These are phyloP conservation scores for Chaitophorus viminalis DNA, from an alignment of 2,888 invertebrate genomes.

Conservation along the genomic window DNA sequence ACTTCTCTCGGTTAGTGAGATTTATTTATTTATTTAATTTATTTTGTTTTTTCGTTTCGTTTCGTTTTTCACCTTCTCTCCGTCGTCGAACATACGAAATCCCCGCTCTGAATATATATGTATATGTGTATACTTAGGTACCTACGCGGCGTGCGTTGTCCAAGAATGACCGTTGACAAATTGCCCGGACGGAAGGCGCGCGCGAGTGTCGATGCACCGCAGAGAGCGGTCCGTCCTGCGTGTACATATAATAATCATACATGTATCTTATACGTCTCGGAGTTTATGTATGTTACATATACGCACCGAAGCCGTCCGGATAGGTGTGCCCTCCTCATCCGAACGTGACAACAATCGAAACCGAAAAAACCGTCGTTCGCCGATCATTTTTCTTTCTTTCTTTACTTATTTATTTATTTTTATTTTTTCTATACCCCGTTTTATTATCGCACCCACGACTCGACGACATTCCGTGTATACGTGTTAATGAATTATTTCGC, in stretches of 20 bases:
- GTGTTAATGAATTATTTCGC: neutral
- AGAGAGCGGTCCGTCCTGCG: no score
- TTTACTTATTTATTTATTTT: no score
- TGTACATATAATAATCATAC: no score
- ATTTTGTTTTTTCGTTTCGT: neutral
- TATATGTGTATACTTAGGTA: no score
- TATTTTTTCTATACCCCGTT: no score
- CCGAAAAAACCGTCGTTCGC: neutral
- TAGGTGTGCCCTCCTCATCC: neutral
- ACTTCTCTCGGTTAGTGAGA: neutral
- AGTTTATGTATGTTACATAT: neutral
- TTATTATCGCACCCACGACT: neutral
- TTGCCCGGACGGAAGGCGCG: conserved; percentile 16
- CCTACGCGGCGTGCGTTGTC: neutral
- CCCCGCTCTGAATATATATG: neutral
- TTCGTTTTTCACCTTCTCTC: neutral
- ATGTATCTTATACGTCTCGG: neutral
- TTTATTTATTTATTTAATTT: neutral
- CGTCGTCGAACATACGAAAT: conserved; percentile 23
- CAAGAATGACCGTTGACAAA: conserved; percentile 47
- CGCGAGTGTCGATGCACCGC: neutral
- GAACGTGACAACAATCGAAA: neutral
- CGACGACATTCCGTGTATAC: no score
- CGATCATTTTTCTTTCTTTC: neutral
- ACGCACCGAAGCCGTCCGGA: neutral